These are phyloP conservation scores for Pseudeuparius sepicola DNA, from an alignment of 2,888 invertebrate genomes.

Conservation along the genomic window DNA sequence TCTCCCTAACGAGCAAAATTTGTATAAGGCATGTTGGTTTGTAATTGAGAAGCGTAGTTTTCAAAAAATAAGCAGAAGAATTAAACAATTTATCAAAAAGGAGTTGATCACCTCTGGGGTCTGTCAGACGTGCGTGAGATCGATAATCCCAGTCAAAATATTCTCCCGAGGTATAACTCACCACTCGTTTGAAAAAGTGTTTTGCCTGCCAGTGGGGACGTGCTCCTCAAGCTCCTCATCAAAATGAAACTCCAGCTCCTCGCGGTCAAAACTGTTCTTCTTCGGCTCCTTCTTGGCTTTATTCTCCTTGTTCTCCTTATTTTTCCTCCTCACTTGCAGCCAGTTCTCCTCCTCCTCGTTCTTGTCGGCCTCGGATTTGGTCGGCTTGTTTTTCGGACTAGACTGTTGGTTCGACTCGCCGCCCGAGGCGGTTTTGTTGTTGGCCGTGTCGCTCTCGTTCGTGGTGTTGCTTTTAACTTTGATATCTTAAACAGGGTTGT, in stretches of 20 bases:
- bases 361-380: constrained; percentile 18
- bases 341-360: constrained; percentile 43
- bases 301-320: constrained; percentile 34
- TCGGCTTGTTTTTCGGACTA: constrained; percentile 5
- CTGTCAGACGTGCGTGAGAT: too few species aligned
- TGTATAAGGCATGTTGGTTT: too few species aligned
- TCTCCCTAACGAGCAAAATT: too few species aligned
- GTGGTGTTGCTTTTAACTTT: constrained; percentile 7
- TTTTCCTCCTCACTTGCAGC: constrained; percentile 40
- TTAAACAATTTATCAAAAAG: too few species aligned
- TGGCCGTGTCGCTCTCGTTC: constrained; percentile 14
- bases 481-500: too few species aligned
- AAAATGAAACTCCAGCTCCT: constrained; percentile 93
- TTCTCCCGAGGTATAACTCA: constrained; percentile 37
- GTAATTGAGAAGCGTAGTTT: too few species aligned
- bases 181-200: constrained; percentile 74
- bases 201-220: constrained; percentile 68
- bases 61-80: too few species aligned
- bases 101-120: too few species aligned
- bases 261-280: constrained; percentile 39
- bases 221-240: constrained; percentile 88
- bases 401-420: constrained; percentile 5
- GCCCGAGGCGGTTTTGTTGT: constrained; percentile 14
- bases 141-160: too few species aligned
- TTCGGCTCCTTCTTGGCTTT: constrained; percentile 30